phyloP scores from a whole-genome alignment of 2,113 vertebrate species.

The Coptodon bakossiorum region DNA sequence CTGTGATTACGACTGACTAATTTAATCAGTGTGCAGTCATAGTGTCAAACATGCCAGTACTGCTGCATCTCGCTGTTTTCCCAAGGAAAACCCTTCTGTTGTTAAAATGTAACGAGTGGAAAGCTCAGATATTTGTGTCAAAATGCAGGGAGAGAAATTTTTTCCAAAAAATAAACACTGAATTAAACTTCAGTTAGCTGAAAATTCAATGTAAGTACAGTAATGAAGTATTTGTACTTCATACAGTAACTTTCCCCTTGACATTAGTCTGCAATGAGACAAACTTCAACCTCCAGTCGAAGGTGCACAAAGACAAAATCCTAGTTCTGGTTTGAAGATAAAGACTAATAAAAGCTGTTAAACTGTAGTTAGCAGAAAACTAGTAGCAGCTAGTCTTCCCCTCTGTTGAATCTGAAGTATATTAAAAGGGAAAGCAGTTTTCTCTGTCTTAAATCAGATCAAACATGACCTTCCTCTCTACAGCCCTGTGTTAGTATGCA shows the following conservation, averaged over 20 bases:
- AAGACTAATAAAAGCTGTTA: background rate
- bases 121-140: background rate
- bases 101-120: background rate
- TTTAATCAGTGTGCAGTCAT: background rate
- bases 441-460: background rate
- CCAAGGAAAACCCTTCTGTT: background rate
- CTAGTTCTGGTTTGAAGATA: background rate
- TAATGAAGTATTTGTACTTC: background rate
- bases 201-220: background rate
- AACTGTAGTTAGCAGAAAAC: background rate
- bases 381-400: background rate
- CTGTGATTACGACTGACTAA: background rate
- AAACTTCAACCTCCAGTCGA: background rate
- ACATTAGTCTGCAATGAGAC: background rate
- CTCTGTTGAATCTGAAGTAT: background rate
- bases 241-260: background rate
- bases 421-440: background rate
- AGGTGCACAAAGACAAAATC: background rate
- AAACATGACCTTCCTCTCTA: background rate
- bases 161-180: background rate
- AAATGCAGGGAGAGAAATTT: background rate
- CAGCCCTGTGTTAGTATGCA: background rate
- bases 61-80: background rate
- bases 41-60: background rate
- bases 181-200: background rate